Percentiles rank a stretch among this genome's conserved stretches.
Conservation (phyloP, 2,113 vertebrate species). For the Boleophthalmus pectinirostris region DNA sequence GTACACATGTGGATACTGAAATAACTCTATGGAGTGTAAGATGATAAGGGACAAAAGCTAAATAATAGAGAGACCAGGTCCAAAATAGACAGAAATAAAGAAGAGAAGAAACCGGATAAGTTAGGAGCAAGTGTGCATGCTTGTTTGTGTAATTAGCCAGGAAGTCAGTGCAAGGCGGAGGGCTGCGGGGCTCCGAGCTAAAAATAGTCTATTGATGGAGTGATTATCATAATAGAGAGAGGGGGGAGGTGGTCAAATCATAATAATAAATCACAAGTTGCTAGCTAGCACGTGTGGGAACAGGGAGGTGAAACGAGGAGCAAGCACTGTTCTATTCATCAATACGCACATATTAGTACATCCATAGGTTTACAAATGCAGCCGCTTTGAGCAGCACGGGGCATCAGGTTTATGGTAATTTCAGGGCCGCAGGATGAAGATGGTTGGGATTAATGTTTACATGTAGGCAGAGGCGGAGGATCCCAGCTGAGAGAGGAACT, state of each 20-base stretch:
- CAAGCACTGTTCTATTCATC: conserved; percentile 13
- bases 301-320: neutral
- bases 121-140: conserved; percentile 28
- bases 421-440: conserved; percentile 32
- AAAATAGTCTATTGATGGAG: conserved; percentile 64
- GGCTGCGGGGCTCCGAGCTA: conserved; percentile 43
- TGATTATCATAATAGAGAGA: conserved; percentile 68
- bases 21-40: conserved; percentile 60
- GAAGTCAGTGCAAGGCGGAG: conserved; percentile 54
- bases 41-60: conserved; percentile 61
- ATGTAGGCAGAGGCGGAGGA: neutral
- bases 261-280: conserved; percentile 12
- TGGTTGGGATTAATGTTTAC: neutral
- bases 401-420: conserved; percentile 16
- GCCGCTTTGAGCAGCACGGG: neutral
- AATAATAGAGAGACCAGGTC: conserved; percentile 61
- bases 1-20: conserved; percentile 62
- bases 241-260: conserved; percentile 42
- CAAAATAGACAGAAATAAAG: conserved; percentile 24
- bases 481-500: conserved; percentile 10
- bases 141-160: conserved; percentile 63
- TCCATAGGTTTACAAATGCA: conserved; percentile 1
- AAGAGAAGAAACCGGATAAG: conserved; percentile 26
- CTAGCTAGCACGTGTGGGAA: conserved; percentile 28
- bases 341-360: conserved; percentile 19